Base-by-base conservation (phyloP, 2,797 vertebrate species). In the Picus viridis region DNA sequence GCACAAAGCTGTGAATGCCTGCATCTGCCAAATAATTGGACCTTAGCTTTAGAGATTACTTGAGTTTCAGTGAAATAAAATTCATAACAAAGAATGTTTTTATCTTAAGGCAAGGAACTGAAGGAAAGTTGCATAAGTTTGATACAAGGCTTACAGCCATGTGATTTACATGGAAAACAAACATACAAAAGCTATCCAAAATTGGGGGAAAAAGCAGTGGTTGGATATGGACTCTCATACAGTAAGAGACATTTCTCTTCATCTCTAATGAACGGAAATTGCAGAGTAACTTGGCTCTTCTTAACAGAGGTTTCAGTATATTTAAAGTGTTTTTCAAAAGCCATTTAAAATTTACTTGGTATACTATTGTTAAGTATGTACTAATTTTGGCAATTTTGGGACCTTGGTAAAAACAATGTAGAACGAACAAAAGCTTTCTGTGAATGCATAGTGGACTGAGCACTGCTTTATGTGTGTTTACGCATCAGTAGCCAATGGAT, bases 101-200 rank as follows among this genome's bases (percentile, higher is more conserved):
- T 96, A 93, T 89, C 93, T 89, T 83, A 93, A 90, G 64, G 90
- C 87, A 89, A 93, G 92, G 70, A 94, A 64, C 88, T 90, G 90
- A 94, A 96, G 89, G 89, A 30, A 89, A 71, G 70, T 86, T 94
- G 82, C 71, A 64, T 92, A 89, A 70, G 78, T 94, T 92, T 94
- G 62, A 56, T 94, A 88, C 56, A 36, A 80, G 81, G 91, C 81
- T 93, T 85, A 74, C 81, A 85, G 13, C 87, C 71, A 81, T 95
- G 87, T 95, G 71, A 88, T 92, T 78, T 85, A 85, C 89, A 93
- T 94, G 69, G 57, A 63, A 96, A 86, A 29, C 82, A 89, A 86
- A 94, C 53, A 83, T 83, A 86, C 76, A 85, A 90, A 94, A 92
- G 43, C 63, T 87, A 80, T 78, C 57, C 89, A 94, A 94, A 95